Conservation (phyloP, 2,888 invertebrate genomes). For the Strigamia maritima region DNA sequence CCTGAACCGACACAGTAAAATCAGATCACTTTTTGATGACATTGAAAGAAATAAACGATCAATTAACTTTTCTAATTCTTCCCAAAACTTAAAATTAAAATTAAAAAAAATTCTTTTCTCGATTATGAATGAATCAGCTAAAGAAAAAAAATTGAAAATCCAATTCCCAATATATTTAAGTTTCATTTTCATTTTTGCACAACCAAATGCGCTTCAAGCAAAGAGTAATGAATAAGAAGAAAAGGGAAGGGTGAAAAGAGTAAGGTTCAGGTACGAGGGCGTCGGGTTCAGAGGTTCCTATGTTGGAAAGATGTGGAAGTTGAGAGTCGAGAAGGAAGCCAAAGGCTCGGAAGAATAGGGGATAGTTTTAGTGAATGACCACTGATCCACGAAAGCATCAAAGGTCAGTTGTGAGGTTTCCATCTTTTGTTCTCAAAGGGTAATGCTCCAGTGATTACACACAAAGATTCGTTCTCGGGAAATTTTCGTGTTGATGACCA, state of each 20-base stretch:
- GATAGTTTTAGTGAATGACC: neutral
- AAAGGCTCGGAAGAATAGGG: neutral
- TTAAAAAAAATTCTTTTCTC: no score
- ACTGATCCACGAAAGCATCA: slow-evolving; percentile 30
- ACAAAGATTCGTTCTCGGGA: slow-evolving; percentile 7
- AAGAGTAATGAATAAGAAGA: neutral
- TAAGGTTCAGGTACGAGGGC: slow-evolving; percentile 1
- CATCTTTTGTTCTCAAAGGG: slow-evolving; percentile 31
- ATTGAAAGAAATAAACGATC: neutral
- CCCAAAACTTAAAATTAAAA: neutral
- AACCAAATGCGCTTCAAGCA: neutral
- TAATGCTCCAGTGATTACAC: slow-evolving; percentile 32
- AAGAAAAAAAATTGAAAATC: neutral
- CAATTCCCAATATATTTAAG: neutral
- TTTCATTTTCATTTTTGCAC: neutral
- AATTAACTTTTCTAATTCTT: neutral
- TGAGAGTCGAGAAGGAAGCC: neutral
- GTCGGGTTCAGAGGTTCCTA: neutral
- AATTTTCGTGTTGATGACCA: slow-evolving; percentile 31
- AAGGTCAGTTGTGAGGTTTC: slow-evolving; percentile 21
- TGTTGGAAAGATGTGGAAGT: slow-evolving; percentile 9
- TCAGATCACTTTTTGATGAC: slow-evolving; percentile 21
- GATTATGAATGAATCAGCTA: no score
- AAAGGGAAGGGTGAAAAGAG: neutral
- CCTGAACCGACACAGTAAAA: slow-evolving; percentile 8